phyloP scores from a whole-genome alignment of 2,113 vertebrate genomes.

The Leiothrix lutea region DNA sequence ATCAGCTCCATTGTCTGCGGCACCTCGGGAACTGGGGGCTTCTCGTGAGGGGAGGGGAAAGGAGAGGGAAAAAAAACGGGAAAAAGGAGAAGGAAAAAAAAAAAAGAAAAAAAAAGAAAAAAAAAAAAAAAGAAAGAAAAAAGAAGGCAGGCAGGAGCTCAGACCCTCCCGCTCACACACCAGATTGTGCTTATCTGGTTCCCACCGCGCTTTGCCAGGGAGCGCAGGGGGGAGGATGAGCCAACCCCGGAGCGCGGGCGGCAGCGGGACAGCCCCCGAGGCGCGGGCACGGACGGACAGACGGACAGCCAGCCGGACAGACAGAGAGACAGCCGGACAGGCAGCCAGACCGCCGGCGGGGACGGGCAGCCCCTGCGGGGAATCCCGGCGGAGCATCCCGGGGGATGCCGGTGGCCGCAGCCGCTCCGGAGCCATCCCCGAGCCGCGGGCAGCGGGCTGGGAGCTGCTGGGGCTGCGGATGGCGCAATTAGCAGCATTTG shows the following conservation, averaged over 20 bases:
- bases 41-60: not conserved
- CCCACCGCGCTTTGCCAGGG: not conserved
- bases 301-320: not conserved
- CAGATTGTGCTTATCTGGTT: not conserved
- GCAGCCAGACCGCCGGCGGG: not conserved
- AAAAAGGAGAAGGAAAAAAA: not conserved
- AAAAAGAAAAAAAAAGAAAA: not conserved
- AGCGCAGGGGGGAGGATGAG: not conserved
- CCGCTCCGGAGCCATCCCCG: not conserved
- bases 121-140: not conserved
- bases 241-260: not conserved
- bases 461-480: not conserved
- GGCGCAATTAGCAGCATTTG: not conserved
- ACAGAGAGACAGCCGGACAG: not conserved
- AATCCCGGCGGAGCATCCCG: not conserved
- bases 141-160: conserved; percentile 7
- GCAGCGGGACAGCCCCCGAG: not conserved
- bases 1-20: conserved; percentile 80
- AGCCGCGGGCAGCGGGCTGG: not conserved
- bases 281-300: not conserved
- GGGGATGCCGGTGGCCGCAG: not conserved
- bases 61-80: not conserved
- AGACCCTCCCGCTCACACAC: not conserved
- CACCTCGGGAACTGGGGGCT: conserved; percentile 68
- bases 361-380: not conserved